Percentiles rank a stretch among this genome's conserved stretches.
Conservation (phyloP, 2,888 invertebrate species). For the Clanis bilineata region DNA sequence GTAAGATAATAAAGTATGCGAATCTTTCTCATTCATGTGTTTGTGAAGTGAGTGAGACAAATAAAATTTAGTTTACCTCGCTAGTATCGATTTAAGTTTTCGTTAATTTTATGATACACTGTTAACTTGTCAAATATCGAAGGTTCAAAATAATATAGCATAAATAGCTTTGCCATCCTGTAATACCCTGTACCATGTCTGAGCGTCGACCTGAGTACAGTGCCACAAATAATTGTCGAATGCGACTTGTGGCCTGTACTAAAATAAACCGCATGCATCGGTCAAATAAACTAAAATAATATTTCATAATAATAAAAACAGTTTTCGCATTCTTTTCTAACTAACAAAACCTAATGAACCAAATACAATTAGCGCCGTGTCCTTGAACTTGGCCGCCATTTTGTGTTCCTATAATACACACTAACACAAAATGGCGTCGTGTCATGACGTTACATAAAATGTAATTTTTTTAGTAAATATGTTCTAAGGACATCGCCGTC, state of each 20-base stretch:
- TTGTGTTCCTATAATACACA: constrained; percentile 10
- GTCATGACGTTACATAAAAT: neutral
- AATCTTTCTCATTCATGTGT: no score
- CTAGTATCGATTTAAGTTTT: no score
- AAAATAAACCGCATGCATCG: constrained; percentile 5
- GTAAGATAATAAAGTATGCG: no score
- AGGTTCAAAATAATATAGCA: neutral
- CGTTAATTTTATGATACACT: no score
- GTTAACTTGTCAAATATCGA: no score
- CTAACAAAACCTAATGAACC: constrained; percentile 22
- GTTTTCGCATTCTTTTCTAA: constrained; percentile 4
- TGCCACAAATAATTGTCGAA: constrained; percentile 1
- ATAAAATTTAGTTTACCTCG: no score
- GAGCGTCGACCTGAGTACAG: neutral
- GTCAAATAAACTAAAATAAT: constrained; percentile 8
- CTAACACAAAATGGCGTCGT: neutral
- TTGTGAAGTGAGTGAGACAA: no score
- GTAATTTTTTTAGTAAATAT: neutral
- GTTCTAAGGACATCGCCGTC: constrained; percentile 30
- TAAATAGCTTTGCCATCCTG: neutral
- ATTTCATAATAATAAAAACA: neutral
- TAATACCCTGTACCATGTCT: neutral
- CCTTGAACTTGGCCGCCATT: constrained; percentile 15
- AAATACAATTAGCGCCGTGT: constrained; percentile 25
- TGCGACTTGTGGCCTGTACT: neutral